A percentile compares a stretch with the other conserved stretches of the same genome.
phyloP scores from a whole-genome alignment of 1,140 invertebrate species.

The Ceratoteleas bidentatus region DNA sequence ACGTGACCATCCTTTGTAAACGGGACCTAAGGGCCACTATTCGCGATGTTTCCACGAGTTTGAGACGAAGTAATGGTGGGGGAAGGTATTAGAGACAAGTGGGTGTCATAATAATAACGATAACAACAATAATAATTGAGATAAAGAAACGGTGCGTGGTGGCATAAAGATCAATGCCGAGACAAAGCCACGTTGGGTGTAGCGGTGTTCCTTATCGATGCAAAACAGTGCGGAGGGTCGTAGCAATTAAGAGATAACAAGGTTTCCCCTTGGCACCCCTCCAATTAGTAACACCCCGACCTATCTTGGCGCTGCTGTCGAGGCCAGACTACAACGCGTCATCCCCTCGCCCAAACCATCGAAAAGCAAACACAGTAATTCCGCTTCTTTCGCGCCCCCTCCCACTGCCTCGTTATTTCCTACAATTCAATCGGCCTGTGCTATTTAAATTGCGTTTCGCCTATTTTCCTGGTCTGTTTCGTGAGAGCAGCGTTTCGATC shows the following conservation, averaged over 20 bases:
- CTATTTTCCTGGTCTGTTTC: not conserved
- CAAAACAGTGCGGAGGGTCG: constrained; percentile 79
- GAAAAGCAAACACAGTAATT: constrained; percentile 66
- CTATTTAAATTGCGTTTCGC: constrained; percentile 38
- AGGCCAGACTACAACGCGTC: constrained; percentile 63
- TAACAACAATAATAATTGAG: constrained; percentile 28
- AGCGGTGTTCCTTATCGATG: constrained; percentile 77
- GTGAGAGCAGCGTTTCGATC: not conserved
- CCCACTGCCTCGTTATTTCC: constrained; percentile 24
- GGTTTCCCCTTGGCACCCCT: constrained; percentile 78
- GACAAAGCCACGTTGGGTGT: constrained; percentile 51
- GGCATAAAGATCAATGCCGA: constrained; percentile 56
- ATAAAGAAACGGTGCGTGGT: constrained; percentile 58
- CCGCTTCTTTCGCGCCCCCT: constrained; percentile 46
- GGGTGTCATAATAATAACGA: too few species aligned
- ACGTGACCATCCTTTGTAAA: too few species aligned
- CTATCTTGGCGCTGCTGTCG: constrained; percentile 63
- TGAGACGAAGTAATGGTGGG: too few species aligned
- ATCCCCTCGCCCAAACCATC: constrained; percentile 55
- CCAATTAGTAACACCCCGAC: constrained; percentile 80
- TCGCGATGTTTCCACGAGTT: too few species aligned
- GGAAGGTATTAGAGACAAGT: too few species aligned
- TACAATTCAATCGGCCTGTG: constrained; percentile 15
- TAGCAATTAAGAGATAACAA: constrained; percentile 82
- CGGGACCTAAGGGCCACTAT: too few species aligned